Percentiles rank a stretch among this genome's conserved stretches.
Conservation (phyloP, 2,888 invertebrate genomes). For the Dione vanillae region DNA sequence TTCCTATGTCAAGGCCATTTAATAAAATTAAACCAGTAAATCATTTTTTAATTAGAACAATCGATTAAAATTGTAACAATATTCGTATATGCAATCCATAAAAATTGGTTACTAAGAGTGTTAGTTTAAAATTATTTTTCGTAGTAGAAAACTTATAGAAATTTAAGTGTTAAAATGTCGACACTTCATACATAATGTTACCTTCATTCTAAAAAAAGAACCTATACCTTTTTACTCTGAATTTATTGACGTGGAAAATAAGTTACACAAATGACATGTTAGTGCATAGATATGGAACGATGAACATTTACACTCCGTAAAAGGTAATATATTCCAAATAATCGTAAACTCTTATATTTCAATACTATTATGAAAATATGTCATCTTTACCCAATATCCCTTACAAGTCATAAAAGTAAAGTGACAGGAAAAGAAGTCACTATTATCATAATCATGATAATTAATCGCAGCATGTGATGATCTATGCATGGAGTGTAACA, state of each 20-base stretch:
- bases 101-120: not conserved
- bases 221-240: slow-evolving; percentile 21
- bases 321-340: slow-evolving; percentile 21
- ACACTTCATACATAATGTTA: slow-evolving; percentile 17
- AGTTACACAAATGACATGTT: slow-evolving; percentile 35
- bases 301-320: slow-evolving; percentile 28
- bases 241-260: slow-evolving; percentile 32
- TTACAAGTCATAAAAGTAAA: too few species aligned
- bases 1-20: too few species aligned
- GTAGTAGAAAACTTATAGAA: slow-evolving; percentile 2
- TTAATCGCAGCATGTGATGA: too few species aligned
- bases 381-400: too few species aligned
- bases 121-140: not conserved
- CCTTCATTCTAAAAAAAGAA: slow-evolving; percentile 27
- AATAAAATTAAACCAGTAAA: too few species aligned
- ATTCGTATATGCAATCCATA: too few species aligned
- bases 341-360: not conserved
- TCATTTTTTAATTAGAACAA: too few species aligned
- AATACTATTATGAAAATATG: not conserved
- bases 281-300: slow-evolving; percentile 34
- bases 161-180: not conserved
- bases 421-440: too few species aligned
- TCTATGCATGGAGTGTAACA: too few species aligned
- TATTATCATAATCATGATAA: too few species aligned
- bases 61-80: too few species aligned